phyloP scores from a whole-genome alignment of 2,797 vertebrate species.

The Hoplostethus atlanticus region DNA sequence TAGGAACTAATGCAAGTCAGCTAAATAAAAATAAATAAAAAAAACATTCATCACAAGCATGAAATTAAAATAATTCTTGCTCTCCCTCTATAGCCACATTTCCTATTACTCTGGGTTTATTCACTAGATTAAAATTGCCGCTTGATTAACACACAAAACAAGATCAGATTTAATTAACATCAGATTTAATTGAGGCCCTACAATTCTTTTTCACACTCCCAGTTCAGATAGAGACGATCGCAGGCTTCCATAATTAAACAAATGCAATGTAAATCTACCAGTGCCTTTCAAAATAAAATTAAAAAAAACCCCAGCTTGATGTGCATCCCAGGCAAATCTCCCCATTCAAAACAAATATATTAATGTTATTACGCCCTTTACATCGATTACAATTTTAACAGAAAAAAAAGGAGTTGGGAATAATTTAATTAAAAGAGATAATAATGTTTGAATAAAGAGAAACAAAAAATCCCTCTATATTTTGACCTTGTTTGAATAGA shows the following conservation, averaged over 20 bases:
- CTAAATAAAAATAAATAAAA: constrained; percentile 54
- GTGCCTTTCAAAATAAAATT: constrained; percentile 67
- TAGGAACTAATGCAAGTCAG: constrained; percentile 81
- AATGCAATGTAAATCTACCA: constrained; percentile 79
- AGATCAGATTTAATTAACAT: constrained; percentile 91
- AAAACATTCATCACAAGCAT: constrained; percentile 83
- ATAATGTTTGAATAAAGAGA: constrained; percentile 75
- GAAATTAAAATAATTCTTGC: constrained; percentile 86
- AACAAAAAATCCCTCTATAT: constrained; percentile 52
- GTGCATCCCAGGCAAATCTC: constrained; percentile 81
- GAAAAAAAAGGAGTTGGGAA: constrained; percentile 79
- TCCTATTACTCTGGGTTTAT: constrained; percentile 82
- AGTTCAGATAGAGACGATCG: constrained; percentile 80
- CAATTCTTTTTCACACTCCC: constrained; percentile 79
- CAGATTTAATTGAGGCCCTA: constrained; percentile 87
- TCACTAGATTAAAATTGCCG: constrained; percentile 88
- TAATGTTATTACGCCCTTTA: constrained; percentile 81
- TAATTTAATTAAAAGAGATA: constrained; percentile 86
- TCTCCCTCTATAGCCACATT: constrained; percentile 79
- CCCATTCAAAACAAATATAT: constrained; percentile 79
- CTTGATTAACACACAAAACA: constrained; percentile 89
- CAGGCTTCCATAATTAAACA: constrained; percentile 82
- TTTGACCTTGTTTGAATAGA: constrained; percentile 74
- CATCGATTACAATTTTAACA: constrained; percentile 77
- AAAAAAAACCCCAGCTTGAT: constrained; percentile 59